Percentiles rank a stretch among this genome's conserved stretches.
These are phyloP conservation scores for Adelosebastes latens DNA, from an alignment of 2,797 vertebrate genomes.

Conservation along the genomic window DNA sequence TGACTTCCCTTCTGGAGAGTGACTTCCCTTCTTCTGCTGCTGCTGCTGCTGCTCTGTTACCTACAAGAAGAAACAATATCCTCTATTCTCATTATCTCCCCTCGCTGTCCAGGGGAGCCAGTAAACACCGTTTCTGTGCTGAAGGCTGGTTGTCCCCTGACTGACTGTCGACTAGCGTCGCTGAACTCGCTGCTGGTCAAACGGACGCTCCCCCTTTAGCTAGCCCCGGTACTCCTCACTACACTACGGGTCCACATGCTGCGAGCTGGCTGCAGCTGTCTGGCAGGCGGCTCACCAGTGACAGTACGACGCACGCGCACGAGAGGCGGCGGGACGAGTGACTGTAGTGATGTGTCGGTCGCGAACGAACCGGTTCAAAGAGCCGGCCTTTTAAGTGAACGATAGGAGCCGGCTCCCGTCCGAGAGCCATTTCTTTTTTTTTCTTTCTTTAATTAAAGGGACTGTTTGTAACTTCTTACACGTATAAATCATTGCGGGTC, in stretches of 20 bases:
- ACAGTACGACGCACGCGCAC: conserved; percentile 36
- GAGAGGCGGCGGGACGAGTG: not conserved
- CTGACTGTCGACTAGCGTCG: not conserved
- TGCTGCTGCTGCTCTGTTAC: conserved; percentile 19
- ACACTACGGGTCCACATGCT: conserved; percentile 28
- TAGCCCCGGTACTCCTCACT: not conserved
- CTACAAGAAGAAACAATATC: conserved; percentile 42
- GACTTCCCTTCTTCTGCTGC: too few relatives aligned
- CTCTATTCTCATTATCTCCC: conserved; percentile 73
- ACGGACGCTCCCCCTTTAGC: not conserved
- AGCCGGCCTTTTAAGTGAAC: too few relatives aligned
- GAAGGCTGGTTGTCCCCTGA: not conserved
- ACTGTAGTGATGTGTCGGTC: too few relatives aligned
- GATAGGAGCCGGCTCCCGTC: too few relatives aligned
- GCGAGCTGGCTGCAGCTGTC: conserved; percentile 48
- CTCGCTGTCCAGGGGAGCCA: conserved; percentile 24
- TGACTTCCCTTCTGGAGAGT: conserved; percentile 44
- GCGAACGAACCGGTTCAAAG: accelerated
- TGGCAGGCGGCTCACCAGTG: conserved; percentile 23
- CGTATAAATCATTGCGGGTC: too few relatives aligned
- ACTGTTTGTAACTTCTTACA: too few relatives aligned
- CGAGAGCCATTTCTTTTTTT: too few relatives aligned
- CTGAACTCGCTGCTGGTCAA: conserved; percentile 32
- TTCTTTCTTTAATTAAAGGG: too few relatives aligned
- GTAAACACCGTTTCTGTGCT: conserved; percentile 7